Evolutionary conservation across 2,113 vertebrate species (phyloP), one percentile per base, ranked within the genome.

Genomic region (Poeciliopsis occidentalis): DNA sequence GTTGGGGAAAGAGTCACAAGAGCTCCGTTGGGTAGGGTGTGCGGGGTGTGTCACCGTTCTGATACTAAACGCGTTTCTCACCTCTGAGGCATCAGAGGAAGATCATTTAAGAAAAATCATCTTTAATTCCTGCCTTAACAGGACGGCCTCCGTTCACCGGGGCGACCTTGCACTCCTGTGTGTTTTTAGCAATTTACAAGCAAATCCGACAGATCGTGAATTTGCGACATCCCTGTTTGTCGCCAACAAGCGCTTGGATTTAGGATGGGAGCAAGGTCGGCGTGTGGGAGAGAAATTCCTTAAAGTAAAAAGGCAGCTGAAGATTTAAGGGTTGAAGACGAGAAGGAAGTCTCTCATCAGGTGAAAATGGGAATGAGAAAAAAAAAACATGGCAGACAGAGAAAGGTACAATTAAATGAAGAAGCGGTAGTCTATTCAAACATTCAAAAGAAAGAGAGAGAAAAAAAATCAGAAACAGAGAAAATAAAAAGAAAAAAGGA

Each of bases 111-210:
- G 34, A 37, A 37, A 37, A 77, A 71, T 65, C 32, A 6, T 12
- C 19, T 64, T 67, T 73, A 94, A 94, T 93, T 86, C 90, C 88
- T 89, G 90, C 90, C 91, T 90, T 94, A 91, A 92, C 93, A 93
- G 51, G 61, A 62, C 6, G 92, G 90, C 88, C 94, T 94, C 93
- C 15, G 92, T 95, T 95, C 94, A 91, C 71, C 85, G 57, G 76
- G 34, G 27, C 22, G 71, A 61, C 83, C 86, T 84, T 88, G 79
- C 41, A 79, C 75, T 80, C 86, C 65, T 47, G 37, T 60, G 13
- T 65, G 65, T 51, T 29, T 81, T 68, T 34, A 73, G 75, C 54
- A 60, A 27, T 62, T 47, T 51, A 67, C 65, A 37, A 60, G 63
- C 27, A 65, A 66, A 71, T 71, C 10, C 51, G 66, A 62, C 39